phyloP scores from a whole-genome alignment of 2,797 vertebrate species.

The Neosilurus mollespiculum region DNA sequence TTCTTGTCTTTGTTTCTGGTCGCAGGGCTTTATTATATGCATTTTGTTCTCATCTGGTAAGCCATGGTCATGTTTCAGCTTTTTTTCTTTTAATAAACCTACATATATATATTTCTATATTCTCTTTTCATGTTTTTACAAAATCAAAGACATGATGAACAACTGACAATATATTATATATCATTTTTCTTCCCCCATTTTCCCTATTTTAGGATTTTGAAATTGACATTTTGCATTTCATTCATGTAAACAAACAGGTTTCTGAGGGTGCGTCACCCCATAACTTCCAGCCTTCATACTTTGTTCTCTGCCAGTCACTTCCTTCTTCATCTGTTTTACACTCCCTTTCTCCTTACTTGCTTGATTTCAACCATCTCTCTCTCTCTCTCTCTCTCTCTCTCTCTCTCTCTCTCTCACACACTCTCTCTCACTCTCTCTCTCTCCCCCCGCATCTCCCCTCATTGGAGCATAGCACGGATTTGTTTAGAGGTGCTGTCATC shows the following conservation, averaged over 20 bases:
- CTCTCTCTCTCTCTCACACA: conserved; percentile 22
- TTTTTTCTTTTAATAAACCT: conserved; percentile 65
- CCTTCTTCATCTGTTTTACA: conserved; percentile 26
- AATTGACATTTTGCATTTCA: conserved; percentile 66
- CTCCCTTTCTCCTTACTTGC: background rate
- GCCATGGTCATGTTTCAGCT: conserved; percentile 56
- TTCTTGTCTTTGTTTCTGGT: conserved; percentile 57
- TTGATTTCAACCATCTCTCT: background rate
- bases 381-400: conserved; percentile 50
- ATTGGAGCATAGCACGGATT: conserved; percentile 90
- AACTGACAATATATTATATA: conserved; percentile 80
- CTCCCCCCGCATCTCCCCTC: conserved; percentile 58
- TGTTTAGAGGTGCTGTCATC: conserved; percentile 93
- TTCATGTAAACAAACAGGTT: conserved; percentile 66
- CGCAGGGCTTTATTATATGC: conserved; percentile 70
- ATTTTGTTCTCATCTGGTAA: conserved; percentile 62
- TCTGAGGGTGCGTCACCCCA: conserved; percentile 51
- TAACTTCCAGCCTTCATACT: conserved; percentile 60
- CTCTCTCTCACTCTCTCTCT: conserved; percentile 44
- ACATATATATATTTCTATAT: conserved; percentile 73
- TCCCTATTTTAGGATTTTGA: conserved; percentile 65
- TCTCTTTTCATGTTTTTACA: conserved; percentile 76
- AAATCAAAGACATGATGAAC: conserved; percentile 83
- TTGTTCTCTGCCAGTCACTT: conserved; percentile 59
- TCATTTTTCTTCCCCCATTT: conserved; percentile 69